Base-by-base conservation (phyloP, 2,888 invertebrate genomes). In the Muscina levida region DNA sequence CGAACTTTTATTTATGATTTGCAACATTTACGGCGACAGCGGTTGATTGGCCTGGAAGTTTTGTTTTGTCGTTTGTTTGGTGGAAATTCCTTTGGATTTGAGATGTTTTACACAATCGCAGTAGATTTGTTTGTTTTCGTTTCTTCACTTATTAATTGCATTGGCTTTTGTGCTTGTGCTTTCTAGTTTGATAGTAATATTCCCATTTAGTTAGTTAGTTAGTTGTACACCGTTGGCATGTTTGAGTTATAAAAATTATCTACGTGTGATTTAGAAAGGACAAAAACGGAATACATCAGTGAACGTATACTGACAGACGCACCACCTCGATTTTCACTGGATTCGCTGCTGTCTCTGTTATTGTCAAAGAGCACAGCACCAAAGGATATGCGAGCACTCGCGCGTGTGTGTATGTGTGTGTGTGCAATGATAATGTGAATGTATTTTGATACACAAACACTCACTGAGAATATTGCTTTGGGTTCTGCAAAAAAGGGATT, bases 241-340 rank as follows among this genome's bases (percentile, higher is more conserved):
- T 62, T 62, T 62, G 62, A 62, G 42, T 62, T 62, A 62, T 62
- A 62, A 79, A 72, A 73, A 70, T 73, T 74, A 83, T 83, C 84
- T 85, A 85, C 85, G 84, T 84, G 83, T 83, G 71, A 82, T 74
- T 85, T 84, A 84, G 84, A 83, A 86, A 84, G 85, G 85, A 84
- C 85, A 84, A 85, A 83, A 84, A 83, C 83, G 84, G 84, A 85
- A 86, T 84, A 85, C 84, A 84, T 82, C 83, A 80, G 81, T 81
- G 79, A 82, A 81, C 83, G 76, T 82, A 83, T 83, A 84, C 83
- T 84, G 85, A 84, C 83, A 84, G 85, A 84, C 85, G 85, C 85
- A 84, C 84, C 85, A 85, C 83, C 84, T 85, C 82, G 79, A 77
- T 71, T 71, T 82, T 77, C 51, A 67, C 80, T 71, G 72, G 65